These are phyloP conservation scores for Halcyon smyrnensis DNA, from an alignment of 2,797 vertebrate genomes.

Conservation along the genomic window DNA sequence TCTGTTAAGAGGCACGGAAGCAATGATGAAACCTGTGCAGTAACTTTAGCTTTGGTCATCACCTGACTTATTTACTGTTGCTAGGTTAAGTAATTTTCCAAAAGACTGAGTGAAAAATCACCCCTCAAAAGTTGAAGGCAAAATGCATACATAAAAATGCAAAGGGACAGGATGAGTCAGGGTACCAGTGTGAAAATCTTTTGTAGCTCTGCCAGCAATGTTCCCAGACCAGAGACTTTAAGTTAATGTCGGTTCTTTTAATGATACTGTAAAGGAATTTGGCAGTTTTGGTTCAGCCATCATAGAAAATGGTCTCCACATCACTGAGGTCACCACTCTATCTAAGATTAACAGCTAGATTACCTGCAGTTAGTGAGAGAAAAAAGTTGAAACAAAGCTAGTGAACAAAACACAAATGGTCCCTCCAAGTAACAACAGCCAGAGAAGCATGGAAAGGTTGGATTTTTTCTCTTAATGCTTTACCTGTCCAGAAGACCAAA, in stretches of 20 bases:
- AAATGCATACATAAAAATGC: not conserved
- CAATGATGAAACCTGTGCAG: not conserved
- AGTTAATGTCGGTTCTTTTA: not conserved
- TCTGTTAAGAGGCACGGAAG: not conserved
- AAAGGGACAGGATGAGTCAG: constrained; percentile 20
- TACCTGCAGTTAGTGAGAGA: not conserved
- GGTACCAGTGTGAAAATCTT: not conserved
- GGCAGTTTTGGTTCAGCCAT: not conserved
- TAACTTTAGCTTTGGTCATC: not conserved
- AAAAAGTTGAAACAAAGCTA: not conserved
- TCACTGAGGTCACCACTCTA: not conserved
- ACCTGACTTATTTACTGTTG: constrained; percentile 36
- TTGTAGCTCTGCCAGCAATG: not conserved
- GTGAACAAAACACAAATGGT: not conserved
- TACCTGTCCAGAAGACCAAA: not conserved
- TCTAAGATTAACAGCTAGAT: not conserved
- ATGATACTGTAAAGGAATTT: not conserved
- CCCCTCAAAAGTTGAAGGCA: not conserved
- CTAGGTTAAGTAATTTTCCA: constrained; percentile 17
- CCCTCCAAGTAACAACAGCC: not conserved
- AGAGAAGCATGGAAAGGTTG: accelerated
- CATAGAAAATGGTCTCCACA: not conserved
- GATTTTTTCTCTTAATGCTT: not conserved
- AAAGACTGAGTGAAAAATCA: constrained; percentile 18
- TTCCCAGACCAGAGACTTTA: not conserved